Percentiles rank a stretch among this genome's conserved stretches.
Conservation (phyloP, 2,113 vertebrate genomes). For the Thalassoma bifasciatum region DNA sequence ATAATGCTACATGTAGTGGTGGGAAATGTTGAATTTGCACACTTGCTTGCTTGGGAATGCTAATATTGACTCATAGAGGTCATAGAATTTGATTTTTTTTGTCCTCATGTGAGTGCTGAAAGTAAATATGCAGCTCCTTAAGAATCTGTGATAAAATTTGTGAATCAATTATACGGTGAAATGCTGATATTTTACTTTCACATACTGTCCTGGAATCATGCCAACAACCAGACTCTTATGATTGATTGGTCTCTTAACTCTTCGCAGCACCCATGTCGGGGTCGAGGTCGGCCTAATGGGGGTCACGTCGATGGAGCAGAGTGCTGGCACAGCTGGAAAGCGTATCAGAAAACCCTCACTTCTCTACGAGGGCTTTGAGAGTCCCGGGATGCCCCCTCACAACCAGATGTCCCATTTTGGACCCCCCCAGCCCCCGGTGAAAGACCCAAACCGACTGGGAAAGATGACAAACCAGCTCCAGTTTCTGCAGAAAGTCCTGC, state of each 20-base stretch:
- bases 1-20: too few species aligned
- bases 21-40: too few species aligned
- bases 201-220: not conserved
- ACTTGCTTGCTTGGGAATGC: too few species aligned
- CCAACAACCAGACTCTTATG: not conserved
- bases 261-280: slow-evolving; percentile 74
- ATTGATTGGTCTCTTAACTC: slow-evolving; percentile 36
- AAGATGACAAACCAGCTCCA: slow-evolving; percentile 93
- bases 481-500: slow-evolving; percentile 92
- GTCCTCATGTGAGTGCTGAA: too few species aligned
- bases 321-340: slow-evolving; percentile 86
- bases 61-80: too few species aligned
- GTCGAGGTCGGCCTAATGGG: slow-evolving; percentile 66
- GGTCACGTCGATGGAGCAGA: slow-evolving; percentile 81
- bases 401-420: slow-evolving; percentile 77
- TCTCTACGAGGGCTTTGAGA: slow-evolving; percentile 93
- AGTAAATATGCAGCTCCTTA: too few species aligned
- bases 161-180: too few species aligned
- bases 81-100: too few species aligned
- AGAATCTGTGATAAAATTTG: too few species aligned
- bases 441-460: slow-evolving; percentile 88
- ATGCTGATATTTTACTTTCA: too few species aligned
- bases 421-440: slow-evolving; percentile 85
- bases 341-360: slow-evolving; percentile 93
- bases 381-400: slow-evolving; percentile 86